phyloP scores from a whole-genome alignment of 2,888 invertebrate species.

The Pristionchus arcanus region DNA sequence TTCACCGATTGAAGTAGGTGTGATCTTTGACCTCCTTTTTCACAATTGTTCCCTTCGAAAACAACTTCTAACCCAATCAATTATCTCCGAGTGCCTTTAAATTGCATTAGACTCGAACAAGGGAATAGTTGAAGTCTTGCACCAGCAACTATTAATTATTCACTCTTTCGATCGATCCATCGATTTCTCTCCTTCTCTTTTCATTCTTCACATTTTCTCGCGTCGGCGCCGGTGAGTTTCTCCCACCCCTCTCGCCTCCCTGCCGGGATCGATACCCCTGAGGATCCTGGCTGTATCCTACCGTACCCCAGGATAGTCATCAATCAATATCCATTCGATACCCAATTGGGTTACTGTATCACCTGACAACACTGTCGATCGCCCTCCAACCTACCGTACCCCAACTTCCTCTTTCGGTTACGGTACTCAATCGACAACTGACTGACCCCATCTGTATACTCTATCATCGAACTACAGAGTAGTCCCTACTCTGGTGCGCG shows the following conservation, averaged over 20 bases:
- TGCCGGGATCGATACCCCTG: neutral
- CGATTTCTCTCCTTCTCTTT: neutral
- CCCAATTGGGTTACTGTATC: neutral
- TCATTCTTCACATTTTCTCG: constrained; percentile 24
- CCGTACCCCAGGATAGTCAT: neutral
- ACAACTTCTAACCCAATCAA: no score
- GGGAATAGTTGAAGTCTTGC: neutral
- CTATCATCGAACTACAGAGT: no score
- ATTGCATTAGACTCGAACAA: neutral
- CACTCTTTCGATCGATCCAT: neutral
- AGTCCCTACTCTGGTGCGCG: no score
- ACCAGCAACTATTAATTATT: neutral
- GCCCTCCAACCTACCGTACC: neutral
- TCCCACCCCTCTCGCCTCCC: neutral
- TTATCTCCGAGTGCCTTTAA: no score
- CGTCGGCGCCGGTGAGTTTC: constrained; percentile 27
- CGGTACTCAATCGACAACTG: no score
- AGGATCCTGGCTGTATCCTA: neutral
- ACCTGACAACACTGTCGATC: no score
- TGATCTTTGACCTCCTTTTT: no score
- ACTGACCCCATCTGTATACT: no score
- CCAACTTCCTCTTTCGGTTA: neutral
- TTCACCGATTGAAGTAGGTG: no score
- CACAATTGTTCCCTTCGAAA: no score
- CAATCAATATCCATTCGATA: no score